Conservation (phyloP, 1,140 invertebrate genomes). For the Euglossa dilemma region DNA sequence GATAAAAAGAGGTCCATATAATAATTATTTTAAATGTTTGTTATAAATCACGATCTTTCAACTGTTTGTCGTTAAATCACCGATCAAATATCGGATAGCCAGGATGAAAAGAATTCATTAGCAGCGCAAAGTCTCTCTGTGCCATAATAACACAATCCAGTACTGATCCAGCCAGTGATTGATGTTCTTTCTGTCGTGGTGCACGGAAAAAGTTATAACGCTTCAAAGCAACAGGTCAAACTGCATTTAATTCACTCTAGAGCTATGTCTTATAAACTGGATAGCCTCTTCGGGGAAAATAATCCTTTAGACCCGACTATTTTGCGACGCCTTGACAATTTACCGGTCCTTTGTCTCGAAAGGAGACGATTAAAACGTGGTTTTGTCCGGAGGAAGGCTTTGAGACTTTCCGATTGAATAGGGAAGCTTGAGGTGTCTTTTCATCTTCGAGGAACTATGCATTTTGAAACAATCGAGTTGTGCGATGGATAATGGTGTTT, state of each 20-base stretch:
- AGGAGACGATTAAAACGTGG: constrained; percentile 56
- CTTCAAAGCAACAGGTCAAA: constrained; percentile 43
- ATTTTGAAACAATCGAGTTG: constrained; percentile 15
- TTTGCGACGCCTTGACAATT: neutral
- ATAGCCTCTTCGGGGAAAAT: constrained; percentile 37
- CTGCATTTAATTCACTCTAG: constrained; percentile 51
- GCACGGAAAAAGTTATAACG: neutral
- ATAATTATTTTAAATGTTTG: no score
- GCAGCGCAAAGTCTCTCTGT: neutral
- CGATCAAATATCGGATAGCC: neutral
- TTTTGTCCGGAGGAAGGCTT: neutral
- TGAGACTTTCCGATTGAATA: neutral
- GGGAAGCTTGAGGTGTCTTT: no score
- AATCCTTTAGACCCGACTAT: constrained; percentile 13
- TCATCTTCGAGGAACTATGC: neutral
- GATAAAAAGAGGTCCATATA: no score
- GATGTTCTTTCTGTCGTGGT: neutral
- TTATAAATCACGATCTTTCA: no score
- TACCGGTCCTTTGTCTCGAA: constrained; percentile 39
- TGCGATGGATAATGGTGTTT: neutral
- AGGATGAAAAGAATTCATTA: neutral
- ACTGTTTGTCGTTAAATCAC: neutral
- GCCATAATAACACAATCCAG: neutral
- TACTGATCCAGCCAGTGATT: neutral
- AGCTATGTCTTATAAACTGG: constrained; percentile 30